Conservation (phyloP, 2,113 vertebrate genomes). For the Gnathonemus longibarbis region DNA sequence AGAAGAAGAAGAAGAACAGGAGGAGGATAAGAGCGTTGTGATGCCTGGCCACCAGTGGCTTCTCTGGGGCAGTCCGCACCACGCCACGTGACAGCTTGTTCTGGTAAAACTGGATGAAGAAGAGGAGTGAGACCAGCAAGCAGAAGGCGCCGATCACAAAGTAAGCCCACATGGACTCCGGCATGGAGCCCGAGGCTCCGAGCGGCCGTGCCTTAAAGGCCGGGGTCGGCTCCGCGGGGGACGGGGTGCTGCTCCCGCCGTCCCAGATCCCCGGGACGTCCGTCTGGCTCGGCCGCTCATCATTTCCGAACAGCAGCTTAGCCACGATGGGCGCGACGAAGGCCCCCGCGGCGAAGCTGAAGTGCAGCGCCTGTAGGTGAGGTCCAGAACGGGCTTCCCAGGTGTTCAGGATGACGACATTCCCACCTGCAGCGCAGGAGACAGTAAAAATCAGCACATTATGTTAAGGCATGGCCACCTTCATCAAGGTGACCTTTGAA, state of each 20-base stretch:
- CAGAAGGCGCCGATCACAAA: slow-evolving; percentile 69
- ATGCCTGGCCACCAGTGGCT: slow-evolving; percentile 54
- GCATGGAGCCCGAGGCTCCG: neutral
- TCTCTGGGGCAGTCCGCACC: slow-evolving; percentile 35
- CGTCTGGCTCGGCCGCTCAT: slow-evolving; percentile 1
- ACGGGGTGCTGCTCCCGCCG: neutral
- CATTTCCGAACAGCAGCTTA: slow-evolving; percentile 65
- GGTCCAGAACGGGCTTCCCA: slow-evolving; percentile 77
- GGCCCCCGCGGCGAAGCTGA: slow-evolving; percentile 84
- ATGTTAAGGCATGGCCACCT: neutral
- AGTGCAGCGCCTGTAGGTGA: slow-evolving; percentile 91
- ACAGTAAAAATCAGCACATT: neutral
- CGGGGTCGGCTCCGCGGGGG: neutral
- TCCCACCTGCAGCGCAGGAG: slow-evolving; percentile 64
- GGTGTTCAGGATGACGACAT: slow-evolving; percentile 73
- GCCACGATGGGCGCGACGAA: slow-evolving; percentile 79
- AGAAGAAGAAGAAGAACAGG: slow-evolving; percentile 82
- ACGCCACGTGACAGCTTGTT: slow-evolving; percentile 38
- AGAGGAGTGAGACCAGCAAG: slow-evolving; percentile 61
- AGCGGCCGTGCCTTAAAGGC: accelerated
- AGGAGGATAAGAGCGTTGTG: slow-evolving; percentile 67
- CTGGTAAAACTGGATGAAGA: slow-evolving; percentile 66
- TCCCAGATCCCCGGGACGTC: neutral
- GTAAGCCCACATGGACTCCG: slow-evolving; percentile 72
- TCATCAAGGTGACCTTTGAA: neutral